Percentiles rank a stretch among this genome's conserved stretches.
Conservation (phyloP, 1,140 invertebrate genomes). For the Triops longicaudatus region DNA sequence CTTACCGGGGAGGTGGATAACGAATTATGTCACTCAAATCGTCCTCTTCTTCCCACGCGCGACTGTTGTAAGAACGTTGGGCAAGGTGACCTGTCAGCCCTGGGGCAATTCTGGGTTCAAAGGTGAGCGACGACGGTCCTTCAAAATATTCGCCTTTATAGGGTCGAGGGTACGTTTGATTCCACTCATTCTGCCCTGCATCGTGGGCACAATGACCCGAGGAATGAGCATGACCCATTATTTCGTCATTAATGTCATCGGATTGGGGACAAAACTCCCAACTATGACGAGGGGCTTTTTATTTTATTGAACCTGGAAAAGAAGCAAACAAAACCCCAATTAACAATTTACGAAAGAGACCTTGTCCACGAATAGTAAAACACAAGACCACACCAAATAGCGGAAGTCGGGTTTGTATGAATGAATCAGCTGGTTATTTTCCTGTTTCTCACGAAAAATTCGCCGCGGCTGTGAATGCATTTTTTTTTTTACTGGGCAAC, state of each 20-base stretch:
- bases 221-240: constrained; percentile 11
- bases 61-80: not conserved
- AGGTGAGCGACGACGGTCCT: not conserved
- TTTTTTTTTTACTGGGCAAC: not conserved
- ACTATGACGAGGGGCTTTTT: not conserved
- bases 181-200: not conserved
- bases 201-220: not conserved
- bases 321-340: not conserved
- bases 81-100: not conserved
- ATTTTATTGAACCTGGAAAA: not conserved
- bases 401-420: not conserved
- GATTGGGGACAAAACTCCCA: not conserved
- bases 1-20: not conserved
- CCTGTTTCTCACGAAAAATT: constrained; percentile 3
- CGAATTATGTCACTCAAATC: not conserved
- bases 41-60: not conserved
- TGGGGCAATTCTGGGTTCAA: not conserved
- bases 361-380: not conserved
- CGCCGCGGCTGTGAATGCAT: not conserved
- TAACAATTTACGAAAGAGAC: not conserved
- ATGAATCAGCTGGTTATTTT: not conserved
- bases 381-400: constrained; percentile 2
- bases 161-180: not conserved
- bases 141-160: not conserved
- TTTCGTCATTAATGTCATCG: not conserved